These are phyloP conservation scores for Pandemis heparana DNA, from an alignment of 2,888 invertebrate species.

Conservation along the genomic window DNA sequence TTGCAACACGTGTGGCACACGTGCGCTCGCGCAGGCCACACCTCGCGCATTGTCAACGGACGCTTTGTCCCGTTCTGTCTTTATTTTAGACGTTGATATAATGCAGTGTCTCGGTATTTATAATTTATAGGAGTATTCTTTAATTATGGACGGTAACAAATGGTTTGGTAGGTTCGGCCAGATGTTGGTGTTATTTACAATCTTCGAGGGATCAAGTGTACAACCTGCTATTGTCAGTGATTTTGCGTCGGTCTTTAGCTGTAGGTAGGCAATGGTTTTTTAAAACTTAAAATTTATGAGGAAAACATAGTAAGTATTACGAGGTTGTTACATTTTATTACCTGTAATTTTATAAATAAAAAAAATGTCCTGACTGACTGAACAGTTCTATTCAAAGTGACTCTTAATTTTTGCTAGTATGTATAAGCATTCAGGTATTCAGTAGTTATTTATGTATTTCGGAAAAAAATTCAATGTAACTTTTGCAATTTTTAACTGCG, in stretches of 20 bases:
- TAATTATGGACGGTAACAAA: constrained; percentile 29
- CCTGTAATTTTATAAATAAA: too few relatives aligned
- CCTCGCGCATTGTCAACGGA: constrained; percentile 38
- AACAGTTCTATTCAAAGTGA: too few relatives aligned
- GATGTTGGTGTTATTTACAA: constrained; percentile 36
- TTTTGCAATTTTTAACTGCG: too few relatives aligned
- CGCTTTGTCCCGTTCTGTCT: constrained; percentile 35
- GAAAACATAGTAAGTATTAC: not conserved
- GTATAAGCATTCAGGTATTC: too few relatives aligned
- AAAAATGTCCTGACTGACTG: too few relatives aligned
- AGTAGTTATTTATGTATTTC: too few relatives aligned
- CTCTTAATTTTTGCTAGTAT: too few relatives aligned
- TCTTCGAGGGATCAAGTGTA: constrained; percentile 27
- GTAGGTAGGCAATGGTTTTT: not conserved
- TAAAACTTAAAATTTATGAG: not conserved
- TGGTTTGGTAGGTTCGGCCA: constrained; percentile 38
- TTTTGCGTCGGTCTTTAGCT: constrained; percentile 11
- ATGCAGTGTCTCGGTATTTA: constrained; percentile 37
- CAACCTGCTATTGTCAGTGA: constrained; percentile 1
- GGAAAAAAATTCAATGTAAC: too few relatives aligned
- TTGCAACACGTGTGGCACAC: constrained; percentile 67
- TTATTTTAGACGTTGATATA: constrained; percentile 41
- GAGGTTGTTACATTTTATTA: too few relatives aligned
- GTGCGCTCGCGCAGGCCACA: constrained; percentile 53
- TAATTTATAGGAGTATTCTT: constrained; percentile 40